Conservation (phyloP, 2,797 vertebrate species). For the Helarctos malayanus region DNA sequence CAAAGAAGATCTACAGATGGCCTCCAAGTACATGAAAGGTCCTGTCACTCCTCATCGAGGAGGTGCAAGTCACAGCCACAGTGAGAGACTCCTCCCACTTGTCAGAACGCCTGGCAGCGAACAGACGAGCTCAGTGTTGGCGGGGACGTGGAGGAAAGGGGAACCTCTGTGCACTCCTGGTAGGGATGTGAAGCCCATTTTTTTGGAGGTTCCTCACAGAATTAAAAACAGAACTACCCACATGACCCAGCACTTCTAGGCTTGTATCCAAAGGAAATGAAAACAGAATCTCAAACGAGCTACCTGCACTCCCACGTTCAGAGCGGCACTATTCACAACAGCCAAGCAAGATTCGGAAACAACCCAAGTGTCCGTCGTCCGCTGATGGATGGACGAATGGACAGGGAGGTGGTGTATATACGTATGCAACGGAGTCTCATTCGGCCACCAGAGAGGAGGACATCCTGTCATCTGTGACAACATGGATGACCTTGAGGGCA, state of each 20-base stretch:
- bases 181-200: not conserved
- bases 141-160: not conserved
- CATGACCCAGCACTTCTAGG: not conserved
- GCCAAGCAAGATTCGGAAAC: not conserved
- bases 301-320: not conserved
- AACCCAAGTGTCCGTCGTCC: not conserved
- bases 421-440: not conserved
- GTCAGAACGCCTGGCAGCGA: not conserved
- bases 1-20: not conserved
- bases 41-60: not conserved
- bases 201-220: not conserved
- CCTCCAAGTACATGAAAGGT: not conserved
- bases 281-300: not conserved
- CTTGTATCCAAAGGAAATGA: not conserved
- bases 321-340: fast-evolving
- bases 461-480: not conserved
- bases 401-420: not conserved
- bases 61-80: not conserved
- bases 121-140: not conserved
- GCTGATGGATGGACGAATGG: not conserved
- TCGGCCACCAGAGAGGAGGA: not conserved
- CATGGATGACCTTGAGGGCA: not conserved
- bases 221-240: not conserved
- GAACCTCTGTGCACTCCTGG: not conserved
- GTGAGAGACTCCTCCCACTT: not conserved